phyloP scores from a whole-genome alignment of 2,113 vertebrate species.

The Semnornis frantzii region DNA sequence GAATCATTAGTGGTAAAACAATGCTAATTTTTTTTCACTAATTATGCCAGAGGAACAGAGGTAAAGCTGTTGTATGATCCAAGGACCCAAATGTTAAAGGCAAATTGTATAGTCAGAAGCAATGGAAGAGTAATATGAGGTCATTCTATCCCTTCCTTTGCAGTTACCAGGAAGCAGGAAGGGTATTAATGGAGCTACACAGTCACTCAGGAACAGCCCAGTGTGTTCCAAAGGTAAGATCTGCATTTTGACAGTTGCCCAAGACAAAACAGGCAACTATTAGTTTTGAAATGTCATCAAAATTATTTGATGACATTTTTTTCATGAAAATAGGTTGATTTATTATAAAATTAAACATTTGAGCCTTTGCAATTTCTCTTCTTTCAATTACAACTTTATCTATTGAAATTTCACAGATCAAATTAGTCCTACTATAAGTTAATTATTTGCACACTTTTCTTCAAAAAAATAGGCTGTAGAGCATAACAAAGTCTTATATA shows the following conservation, averaged over 20 bases:
- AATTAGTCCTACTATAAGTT: constrained; percentile 1
- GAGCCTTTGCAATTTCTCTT: constrained; percentile 28
- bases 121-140: neutral
- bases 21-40: neutral
- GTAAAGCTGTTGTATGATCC: neutral
- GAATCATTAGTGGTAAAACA: neutral
- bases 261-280: constrained; percentile 38
- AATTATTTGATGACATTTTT: constrained; percentile 53
- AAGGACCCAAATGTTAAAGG: neutral
- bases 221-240: neutral
- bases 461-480: neutral
- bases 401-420: constrained; percentile 13
- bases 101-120: neutral
- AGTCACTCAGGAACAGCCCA: neutral
- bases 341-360: constrained; percentile 30
- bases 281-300: constrained; percentile 60
- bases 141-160: neutral
- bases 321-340: constrained; percentile 41
- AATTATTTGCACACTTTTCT: constrained; percentile 2
- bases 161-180: neutral
- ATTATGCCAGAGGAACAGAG: neutral
- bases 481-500: neutral
- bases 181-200: neutral
- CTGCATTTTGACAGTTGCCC: neutral
- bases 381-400: constrained; percentile 13